These are phyloP conservation scores for Clarias platycephalus DNA, from an alignment of 2,797 vertebrate genomes.

Conservation along the genomic window DNA sequence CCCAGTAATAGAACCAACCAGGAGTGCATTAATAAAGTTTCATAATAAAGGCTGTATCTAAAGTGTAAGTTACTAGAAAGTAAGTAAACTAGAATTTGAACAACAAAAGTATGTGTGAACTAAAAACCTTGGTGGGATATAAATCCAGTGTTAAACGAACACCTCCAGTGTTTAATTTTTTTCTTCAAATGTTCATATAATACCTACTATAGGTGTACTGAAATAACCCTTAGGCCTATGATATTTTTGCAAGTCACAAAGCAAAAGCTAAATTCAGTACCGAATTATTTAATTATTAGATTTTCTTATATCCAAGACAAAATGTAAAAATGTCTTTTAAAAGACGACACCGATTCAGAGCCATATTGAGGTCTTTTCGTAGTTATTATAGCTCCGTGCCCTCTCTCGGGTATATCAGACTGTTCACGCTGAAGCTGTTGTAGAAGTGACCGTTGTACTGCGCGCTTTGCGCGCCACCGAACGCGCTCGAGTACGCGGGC, in stretches of 20 bases:
- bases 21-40: constrained; percentile 12
- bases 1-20: constrained; percentile 1
- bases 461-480: constrained; percentile 78
- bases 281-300: not conserved
- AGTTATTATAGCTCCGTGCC: constrained; percentile 89
- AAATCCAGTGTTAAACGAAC: not conserved
- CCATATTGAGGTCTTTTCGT: not conserved
- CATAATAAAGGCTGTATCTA: not conserved
- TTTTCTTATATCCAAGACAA: not conserved
- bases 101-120: not conserved
- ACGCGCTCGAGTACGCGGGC: constrained; percentile 87
- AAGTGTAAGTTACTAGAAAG: not conserved
- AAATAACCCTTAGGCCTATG: not conserved
- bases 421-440: constrained; percentile 95
- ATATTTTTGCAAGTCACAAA: not conserved
- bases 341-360: not conserved
- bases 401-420: constrained; percentile 91
- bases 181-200: not conserved
- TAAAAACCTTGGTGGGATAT: not conserved
- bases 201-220: not conserved
- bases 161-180: not conserved
- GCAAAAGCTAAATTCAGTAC: not conserved
- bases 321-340: not conserved
- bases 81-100: constrained; percentile 3
- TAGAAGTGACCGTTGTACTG: constrained; percentile 91